Evolutionary conservation across 2,888 invertebrate genomes (phyloP).

Genomic region (Himalopsyche kuldschensis): DNA sequence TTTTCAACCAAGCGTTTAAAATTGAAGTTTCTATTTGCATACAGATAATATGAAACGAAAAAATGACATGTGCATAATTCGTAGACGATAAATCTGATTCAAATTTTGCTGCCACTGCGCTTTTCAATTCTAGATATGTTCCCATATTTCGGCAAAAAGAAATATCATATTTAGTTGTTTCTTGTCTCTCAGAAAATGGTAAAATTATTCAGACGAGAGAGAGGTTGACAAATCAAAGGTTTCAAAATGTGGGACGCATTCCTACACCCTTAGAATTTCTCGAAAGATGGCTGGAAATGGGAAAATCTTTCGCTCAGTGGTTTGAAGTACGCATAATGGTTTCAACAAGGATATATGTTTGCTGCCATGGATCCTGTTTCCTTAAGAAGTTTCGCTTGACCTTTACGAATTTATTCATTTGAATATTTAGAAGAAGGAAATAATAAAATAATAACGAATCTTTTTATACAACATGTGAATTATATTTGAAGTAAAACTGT

Average conservation of each 20-base stretch:
- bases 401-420: not conserved
- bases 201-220: conserved; percentile 1
- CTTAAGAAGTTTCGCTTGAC: not conserved
- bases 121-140: not conserved
- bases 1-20: not conserved
- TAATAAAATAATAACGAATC: not conserved
- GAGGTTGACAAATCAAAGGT: conserved; percentile 19
- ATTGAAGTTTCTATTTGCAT: not conserved
- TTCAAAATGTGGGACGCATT: not conserved
- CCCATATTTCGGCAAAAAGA: not conserved
- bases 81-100: not conserved
- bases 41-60: not conserved
- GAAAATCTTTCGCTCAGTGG: not conserved
- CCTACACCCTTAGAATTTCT: not conserved
- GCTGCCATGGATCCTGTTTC: not conserved
- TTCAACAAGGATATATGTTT: not conserved
- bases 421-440: not conserved
- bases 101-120: not conserved
- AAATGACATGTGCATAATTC: not conserved
- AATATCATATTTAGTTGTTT: not conserved
- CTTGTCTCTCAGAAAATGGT: not conserved
- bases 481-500: not conserved
- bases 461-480: not conserved
- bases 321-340: not conserved
- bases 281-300: not conserved